A percentile compares a stretch with the other conserved stretches of the same genome.
Conservation (phyloP, 2,113 vertebrate species). For the Nothocercus julius region DNA sequence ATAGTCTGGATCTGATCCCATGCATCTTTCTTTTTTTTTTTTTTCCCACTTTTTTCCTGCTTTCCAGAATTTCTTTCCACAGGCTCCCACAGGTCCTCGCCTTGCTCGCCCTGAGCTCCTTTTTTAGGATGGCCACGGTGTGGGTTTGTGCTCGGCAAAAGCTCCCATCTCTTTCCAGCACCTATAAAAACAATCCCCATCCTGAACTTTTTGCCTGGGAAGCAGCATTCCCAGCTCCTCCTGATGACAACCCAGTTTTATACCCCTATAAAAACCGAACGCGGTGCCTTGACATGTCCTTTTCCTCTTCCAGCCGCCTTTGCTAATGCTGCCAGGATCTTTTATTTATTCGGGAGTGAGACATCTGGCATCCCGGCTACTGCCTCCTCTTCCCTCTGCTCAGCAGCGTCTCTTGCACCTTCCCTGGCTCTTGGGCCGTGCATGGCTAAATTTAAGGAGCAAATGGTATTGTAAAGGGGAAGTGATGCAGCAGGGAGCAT, state of each 20-base stretch:
- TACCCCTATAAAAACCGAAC: neutral
- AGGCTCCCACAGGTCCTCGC: neutral
- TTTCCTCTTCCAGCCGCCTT: neutral
- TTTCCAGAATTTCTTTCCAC: slow-evolving; percentile 8
- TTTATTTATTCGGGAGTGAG: neutral
- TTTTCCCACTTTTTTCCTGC: neutral
- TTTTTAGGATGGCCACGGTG: neutral
- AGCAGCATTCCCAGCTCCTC: neutral
- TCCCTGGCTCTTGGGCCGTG: accelerated
- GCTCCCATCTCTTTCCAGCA: neutral
- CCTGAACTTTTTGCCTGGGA: neutral
- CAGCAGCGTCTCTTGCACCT: accelerated
- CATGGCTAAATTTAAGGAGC: neutral
- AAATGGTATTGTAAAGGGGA: neutral
- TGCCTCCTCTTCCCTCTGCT: accelerated
- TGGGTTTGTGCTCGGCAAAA: neutral
- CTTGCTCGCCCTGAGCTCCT: neutral
- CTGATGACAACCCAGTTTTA: neutral
- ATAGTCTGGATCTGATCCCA: neutral
- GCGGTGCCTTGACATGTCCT: accelerated
- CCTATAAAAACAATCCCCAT: neutral
- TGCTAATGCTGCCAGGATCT: too few relatives aligned
- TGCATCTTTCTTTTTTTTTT: neutral
- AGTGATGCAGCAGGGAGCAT: accelerated
- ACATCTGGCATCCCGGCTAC: neutral